phyloP scores from a whole-genome alignment of 2,113 vertebrate genomes.

The Holacanthus passer region DNA sequence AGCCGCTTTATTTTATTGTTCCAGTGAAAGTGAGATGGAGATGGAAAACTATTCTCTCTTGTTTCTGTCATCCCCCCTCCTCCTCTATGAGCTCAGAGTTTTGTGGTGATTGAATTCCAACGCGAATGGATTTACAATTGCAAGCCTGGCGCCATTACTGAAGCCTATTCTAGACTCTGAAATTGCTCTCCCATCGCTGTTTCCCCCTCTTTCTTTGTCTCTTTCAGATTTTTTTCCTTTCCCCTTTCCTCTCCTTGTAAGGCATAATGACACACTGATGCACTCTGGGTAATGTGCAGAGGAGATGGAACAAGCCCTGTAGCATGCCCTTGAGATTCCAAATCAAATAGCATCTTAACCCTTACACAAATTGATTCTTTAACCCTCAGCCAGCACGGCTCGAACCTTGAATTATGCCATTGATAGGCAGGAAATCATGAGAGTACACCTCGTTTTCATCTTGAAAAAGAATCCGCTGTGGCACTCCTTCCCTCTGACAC shows the following conservation, averaged over 20 bases:
- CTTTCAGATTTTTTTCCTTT: constrained; percentile 10
- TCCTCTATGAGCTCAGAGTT: constrained; percentile 33
- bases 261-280: constrained; percentile 67
- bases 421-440: constrained; percentile 18
- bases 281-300: constrained; percentile 75
- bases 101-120: constrained; percentile 67
- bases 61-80: background rate
- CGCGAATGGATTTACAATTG: constrained; percentile 67
- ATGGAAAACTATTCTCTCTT: constrained; percentile 14
- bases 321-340: constrained; percentile 70
- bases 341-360: constrained; percentile 76
- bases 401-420: constrained; percentile 50
- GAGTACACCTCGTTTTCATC: constrained; percentile 41
- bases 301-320: constrained; percentile 57
- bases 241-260: constrained; percentile 25
- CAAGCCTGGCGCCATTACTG: constrained; percentile 33
- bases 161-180: constrained; percentile 30
- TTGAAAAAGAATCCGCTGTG: constrained; percentile 7
- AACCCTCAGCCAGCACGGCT: constrained; percentile 38
- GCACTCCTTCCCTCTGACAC: background rate
- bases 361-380: constrained; percentile 72
- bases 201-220: constrained; percentile 21
- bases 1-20: constrained; percentile 30
- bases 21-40: constrained; percentile 31
- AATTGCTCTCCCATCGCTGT: constrained; percentile 15